Evolutionary conservation across 2,113 vertebrate genomes (phyloP).

Genomic region (Megaceryle torquata): DNA sequence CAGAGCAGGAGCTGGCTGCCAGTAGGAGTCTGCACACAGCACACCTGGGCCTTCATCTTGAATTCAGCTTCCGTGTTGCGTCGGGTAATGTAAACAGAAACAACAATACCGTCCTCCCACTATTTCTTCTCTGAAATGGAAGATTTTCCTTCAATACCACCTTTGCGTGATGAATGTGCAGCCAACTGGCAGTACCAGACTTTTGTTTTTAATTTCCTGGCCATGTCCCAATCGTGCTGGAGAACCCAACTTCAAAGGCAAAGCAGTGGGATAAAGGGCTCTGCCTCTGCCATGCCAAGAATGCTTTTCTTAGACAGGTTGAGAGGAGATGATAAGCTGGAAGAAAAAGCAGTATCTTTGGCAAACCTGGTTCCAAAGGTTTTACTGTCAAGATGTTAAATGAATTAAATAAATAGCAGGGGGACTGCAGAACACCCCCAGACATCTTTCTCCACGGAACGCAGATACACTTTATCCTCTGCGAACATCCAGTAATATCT

Average conservation of each 20-base stretch:
- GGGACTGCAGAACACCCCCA: not conserved
- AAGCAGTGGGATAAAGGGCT: not conserved
- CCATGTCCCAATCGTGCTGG: not conserved
- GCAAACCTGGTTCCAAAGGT: slow-evolving; percentile 3
- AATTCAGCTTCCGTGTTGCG: not conserved
- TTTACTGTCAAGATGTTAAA: slow-evolving; percentile 11
- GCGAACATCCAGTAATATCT: not conserved
- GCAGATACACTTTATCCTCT: not conserved
- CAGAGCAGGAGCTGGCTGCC: not conserved
- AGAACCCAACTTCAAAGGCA: slow-evolving; percentile 8
- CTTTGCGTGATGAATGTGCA: not conserved
- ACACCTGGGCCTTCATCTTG: not conserved
- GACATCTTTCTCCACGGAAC: not conserved
- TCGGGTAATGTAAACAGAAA: not conserved
- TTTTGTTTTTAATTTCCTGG: not conserved
- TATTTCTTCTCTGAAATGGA: not conserved
- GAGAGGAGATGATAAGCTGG: not conserved
- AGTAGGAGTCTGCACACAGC: not conserved
- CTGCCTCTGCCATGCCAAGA: slow-evolving; percentile 6
- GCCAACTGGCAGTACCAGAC: not conserved
- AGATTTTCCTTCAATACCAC: not conserved
- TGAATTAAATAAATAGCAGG: not conserved
- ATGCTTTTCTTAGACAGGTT: not conserved
- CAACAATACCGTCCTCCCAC: not conserved
- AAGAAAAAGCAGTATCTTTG: not conserved